phyloP scores from a whole-genome alignment of 2,888 invertebrate genomes.

The Hemicrepidius hirtus region DNA sequence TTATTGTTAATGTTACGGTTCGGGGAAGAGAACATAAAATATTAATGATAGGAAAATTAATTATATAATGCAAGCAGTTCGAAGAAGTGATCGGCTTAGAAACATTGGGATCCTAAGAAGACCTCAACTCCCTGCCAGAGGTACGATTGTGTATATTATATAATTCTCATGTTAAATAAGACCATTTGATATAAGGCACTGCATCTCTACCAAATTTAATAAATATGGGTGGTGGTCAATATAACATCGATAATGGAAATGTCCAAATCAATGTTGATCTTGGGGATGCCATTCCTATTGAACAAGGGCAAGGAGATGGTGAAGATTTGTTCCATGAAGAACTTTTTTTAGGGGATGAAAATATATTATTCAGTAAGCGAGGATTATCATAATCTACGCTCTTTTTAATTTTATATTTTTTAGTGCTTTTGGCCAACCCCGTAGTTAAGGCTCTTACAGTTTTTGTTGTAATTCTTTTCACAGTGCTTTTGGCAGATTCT shows the following conservation, averaged over 20 bases:
- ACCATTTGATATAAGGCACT: background rate
- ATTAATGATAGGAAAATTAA: too few relatives aligned
- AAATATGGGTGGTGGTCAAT: background rate
- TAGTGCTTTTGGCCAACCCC: too few relatives aligned
- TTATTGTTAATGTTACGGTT: too few relatives aligned
- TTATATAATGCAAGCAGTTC: slow-evolving; percentile 5
- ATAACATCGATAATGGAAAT: background rate
- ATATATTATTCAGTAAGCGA: too few relatives aligned
- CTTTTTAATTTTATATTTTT: too few relatives aligned
- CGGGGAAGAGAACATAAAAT: background rate
- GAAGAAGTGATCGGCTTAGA: background rate
- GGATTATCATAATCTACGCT: too few relatives aligned
- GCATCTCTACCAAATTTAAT: slow-evolving; percentile 1
- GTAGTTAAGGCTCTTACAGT: too few relatives aligned
- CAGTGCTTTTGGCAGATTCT: too few relatives aligned
- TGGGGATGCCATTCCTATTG: background rate
- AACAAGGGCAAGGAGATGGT: background rate
- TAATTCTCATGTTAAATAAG: background rate
- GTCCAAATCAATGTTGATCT: background rate
- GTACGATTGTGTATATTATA: background rate
- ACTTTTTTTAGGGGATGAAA: background rate
- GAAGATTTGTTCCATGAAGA: background rate
- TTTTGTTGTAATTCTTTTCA: too few relatives aligned
- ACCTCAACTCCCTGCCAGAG: background rate
- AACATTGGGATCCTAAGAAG: background rate